Evolutionary conservation across 1,140 invertebrate species (phyloP).

Genomic region (Centruroides vittatus): DNA sequence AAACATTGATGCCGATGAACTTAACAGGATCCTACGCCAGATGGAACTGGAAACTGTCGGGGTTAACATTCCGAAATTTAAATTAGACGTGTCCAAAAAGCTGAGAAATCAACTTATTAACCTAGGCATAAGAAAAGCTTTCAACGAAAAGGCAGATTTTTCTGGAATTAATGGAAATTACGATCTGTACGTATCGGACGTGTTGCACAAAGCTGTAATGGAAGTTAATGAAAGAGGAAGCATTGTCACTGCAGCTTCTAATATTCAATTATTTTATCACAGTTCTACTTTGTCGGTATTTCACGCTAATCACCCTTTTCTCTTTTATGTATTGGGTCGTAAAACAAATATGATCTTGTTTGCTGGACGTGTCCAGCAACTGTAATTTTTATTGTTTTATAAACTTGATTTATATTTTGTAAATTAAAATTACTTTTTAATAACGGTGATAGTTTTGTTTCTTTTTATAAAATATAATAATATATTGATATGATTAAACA

Average conservation of each 20-base stretch:
- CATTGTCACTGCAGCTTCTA: slow-evolving; percentile 27
- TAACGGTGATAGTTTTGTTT: too few relatives aligned
- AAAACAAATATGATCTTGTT: slow-evolving; percentile 11
- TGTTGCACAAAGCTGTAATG: slow-evolving; percentile 41
- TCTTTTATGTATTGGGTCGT: slow-evolving; percentile 13
- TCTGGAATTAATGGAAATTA: slow-evolving; percentile 24
- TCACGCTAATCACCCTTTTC: slow-evolving; percentile 15
- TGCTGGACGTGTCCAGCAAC: slow-evolving; percentile 12
- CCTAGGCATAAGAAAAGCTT: slow-evolving; percentile 53
- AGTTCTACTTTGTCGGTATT: slow-evolving; percentile 18
- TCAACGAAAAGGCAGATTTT: slow-evolving; percentile 32
- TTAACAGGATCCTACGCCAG: slow-evolving; percentile 12
- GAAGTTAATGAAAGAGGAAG: slow-evolving; percentile 54
- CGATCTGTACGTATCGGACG: slow-evolving; percentile 38
- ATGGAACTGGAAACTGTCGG: slow-evolving; percentile 39
- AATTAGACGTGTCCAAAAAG: slow-evolving; percentile 48
- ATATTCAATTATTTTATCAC: too few relatives aligned
- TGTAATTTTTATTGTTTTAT: too few relatives aligned
- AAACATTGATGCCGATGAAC: background rate
- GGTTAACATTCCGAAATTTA: slow-evolving; percentile 50
- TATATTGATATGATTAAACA: too few relatives aligned
- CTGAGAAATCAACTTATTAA: slow-evolving; percentile 44
- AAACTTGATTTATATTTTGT: too few relatives aligned
- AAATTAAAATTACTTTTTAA: too few relatives aligned
- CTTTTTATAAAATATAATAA: too few relatives aligned